Base-by-base conservation (phyloP, 2,797 vertebrate species). In the Lepilemur septentrionalis region DNA sequence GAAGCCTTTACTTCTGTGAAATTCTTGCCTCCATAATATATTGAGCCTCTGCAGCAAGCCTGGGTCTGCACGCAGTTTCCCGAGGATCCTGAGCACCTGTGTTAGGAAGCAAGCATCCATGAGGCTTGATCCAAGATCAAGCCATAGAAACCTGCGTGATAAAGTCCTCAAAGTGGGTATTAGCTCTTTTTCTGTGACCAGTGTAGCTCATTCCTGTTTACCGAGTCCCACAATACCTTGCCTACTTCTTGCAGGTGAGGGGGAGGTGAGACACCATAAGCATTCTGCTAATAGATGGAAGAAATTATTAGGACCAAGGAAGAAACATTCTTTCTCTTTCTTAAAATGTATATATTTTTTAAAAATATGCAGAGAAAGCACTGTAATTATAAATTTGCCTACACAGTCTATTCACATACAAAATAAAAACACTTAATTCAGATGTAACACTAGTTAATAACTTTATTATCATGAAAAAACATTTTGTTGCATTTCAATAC, bases 381-480 rank as follows among this genome's bases (percentile, higher is more conserved):
- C 8, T 85, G 73, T n/a, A 76, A 22, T 73, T 90, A 23, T 59
- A 87, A 92, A 75, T 76, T 79, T 32, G 9, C 50, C 32, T 55
- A 69, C n/a, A 72, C 11, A 1, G 8, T 85, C 4, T 76, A 67
- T 23, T 88, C 35, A 91, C 12, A 85, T 18, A 85, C 15, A 76
- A 59, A 41, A 30, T 81, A 48, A 82, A 89, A 80, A 90, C 8
- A 61, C 43, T 90, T 85, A 50, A 28, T 41, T 75, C 52, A 35
- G 7, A 84, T 78, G 2, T 81, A 84, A 96, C 93, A 87, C 59
- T 81, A 85, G 38, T 52, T 93, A 80, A 85, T 81, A 88, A 48
- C 14, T 83, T 89, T 63, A 61, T 59, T 86, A 14, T 32, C 18
- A 48, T 93, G 38, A 95, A 46, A 93, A 84, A 50, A 35, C 75